Percentiles rank a stretch among this genome's conserved stretches.
These are phyloP conservation scores for Mythimna impura DNA, from an alignment of 2,888 invertebrate genomes.

Conservation along the genomic window DNA sequence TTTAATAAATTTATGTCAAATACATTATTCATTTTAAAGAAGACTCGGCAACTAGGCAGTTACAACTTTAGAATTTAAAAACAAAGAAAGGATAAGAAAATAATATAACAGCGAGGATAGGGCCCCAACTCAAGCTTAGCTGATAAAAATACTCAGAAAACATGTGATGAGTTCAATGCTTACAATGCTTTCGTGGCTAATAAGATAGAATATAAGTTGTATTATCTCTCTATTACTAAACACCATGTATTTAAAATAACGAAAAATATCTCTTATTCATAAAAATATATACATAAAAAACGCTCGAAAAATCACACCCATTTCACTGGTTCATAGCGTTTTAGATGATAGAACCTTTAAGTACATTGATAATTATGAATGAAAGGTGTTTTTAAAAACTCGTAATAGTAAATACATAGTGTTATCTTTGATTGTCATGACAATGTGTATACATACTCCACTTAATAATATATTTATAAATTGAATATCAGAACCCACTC, in stretches of 20 bases:
- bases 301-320: conserved; percentile 6
- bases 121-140: conserved; percentile 75
- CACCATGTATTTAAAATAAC: conserved; percentile 48
- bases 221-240: conserved; percentile 73
- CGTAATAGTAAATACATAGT: conserved; percentile 68
- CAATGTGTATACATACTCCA: conserved; percentile 82
- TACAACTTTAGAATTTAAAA: conserved; percentile 16
- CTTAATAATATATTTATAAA: conserved; percentile 72
- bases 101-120: conserved; percentile 68
- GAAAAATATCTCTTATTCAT: conserved; percentile 22
- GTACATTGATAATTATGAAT: conserved; percentile 22
- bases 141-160: conserved; percentile 82
- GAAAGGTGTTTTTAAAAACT: conserved; percentile 18
- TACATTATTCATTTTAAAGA: not conserved
- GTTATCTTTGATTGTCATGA: conserved; percentile 74
- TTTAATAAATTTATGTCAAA: conserved; percentile 34
- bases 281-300: conserved; percentile 1
- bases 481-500: conserved; percentile 82
- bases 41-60: conserved; percentile 15
- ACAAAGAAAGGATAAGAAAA: conserved; percentile 3
- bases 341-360: conserved; percentile 19
- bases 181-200: conserved; percentile 86
- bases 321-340: conserved; percentile 13
- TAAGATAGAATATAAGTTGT: conserved; percentile 84
- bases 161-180: conserved; percentile 83